Evolutionary conservation across 2,888 invertebrate genomes (phyloP).

Genomic region (Lithophane ornitopus): DNA sequence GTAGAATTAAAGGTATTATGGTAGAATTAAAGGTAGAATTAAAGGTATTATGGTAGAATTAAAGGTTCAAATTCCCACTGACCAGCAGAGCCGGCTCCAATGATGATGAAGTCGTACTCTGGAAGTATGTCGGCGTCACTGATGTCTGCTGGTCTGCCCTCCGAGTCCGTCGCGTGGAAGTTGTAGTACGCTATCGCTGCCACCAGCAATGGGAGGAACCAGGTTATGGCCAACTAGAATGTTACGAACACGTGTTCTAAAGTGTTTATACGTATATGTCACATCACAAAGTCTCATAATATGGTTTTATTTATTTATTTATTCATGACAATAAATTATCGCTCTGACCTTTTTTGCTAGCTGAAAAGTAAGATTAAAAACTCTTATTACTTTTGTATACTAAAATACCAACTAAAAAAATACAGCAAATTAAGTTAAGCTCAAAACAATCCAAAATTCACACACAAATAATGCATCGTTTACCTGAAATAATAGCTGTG

Average conservation of each 20-base stretch:
- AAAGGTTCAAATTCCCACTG: conserved; percentile 71
- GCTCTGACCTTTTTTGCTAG: background rate
- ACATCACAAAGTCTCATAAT: background rate
- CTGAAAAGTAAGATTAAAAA: background rate
- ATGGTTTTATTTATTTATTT: background rate
- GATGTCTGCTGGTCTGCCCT: conserved; percentile 94
- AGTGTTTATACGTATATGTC: background rate
- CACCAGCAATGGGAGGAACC: conserved; percentile 96
- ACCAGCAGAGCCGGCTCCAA: conserved; percentile 97
- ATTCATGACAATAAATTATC: background rate
- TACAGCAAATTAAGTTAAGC: background rate
- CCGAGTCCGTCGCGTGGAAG: conserved; percentile 95
- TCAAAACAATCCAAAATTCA: background rate
- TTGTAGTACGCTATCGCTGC: conserved; percentile 97
- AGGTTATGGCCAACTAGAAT: conserved; percentile 92
- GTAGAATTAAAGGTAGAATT: background rate
- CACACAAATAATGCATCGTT: background rate
- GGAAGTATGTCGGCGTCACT: conserved; percentile 92
- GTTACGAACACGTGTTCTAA: background rate
- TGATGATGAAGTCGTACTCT: conserved; percentile 95
- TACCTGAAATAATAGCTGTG: conserved; percentile 3
- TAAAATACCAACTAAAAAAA: background rate
- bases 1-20: background rate
- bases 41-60: background rate
- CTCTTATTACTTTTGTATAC: background rate